Base-by-base conservation (phyloP, 2,797 vertebrate genomes). In the Aeoliscus strigatus region DNA sequence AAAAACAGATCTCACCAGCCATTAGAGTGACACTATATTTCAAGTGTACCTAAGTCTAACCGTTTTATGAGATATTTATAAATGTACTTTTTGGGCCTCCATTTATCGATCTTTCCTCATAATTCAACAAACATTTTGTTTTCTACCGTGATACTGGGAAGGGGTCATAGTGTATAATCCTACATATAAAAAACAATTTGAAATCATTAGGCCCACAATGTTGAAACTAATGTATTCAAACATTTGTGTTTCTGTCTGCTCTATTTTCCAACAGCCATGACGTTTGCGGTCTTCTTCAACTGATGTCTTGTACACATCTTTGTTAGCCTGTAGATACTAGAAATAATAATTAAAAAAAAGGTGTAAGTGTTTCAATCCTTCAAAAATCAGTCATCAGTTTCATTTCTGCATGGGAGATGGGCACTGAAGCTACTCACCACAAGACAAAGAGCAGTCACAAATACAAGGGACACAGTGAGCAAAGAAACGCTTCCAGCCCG, bases 401-500 rank as follows among this genome's bases (percentile, higher is more conserved):
- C 4, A 3, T 8, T 39, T 29, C 3, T 18, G 13, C 2, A 5
- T 6, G 11, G n/a, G 37, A 9, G 4, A 8, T 10, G 27, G 4
- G n/a, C n/a, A n/a, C n/a, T n/a, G n/a, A 21, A 21, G 27, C 17
- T 18, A 52, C 86, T 81, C 71, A 88, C 87, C 55, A 4, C 91
- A 93, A 0, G 84, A 83, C 11, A 88, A 24, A 18, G 86, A 75
- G 42, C 90, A 93, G 74, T 92, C 86, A 1, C 90, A 92, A 68
- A 90, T 81, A 1, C 91, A 91, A 27, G 83, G 41, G 13, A 87
- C 69, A 0, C 89, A 93, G 65, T 78, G 79, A 16, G 73, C 42
- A 52, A 91, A 90, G 87, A 91, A 93, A 14, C 82, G 75, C 16
- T 87, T 85, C 91, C 90, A 93, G 71, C 86, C 86, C 0, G 73